Percentiles rank a stretch among this genome's conserved stretches.
Evolutionary conservation across 2,113 vertebrate species (phyloP).

Genomic region (Anarrhichthys ocellatus): DNA sequence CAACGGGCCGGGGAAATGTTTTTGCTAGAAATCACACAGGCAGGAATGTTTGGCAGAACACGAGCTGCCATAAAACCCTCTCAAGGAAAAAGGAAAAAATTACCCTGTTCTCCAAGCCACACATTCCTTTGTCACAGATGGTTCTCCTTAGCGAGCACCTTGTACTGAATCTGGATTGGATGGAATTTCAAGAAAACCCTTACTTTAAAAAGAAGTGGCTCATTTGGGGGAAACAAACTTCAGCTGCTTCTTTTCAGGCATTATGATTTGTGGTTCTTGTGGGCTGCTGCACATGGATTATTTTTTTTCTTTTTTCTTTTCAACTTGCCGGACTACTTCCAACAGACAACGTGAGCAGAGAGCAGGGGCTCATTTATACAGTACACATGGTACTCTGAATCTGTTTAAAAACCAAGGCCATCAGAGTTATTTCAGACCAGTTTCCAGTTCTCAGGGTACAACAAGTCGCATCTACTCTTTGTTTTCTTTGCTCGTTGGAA

Average conservation of each 20-base stretch:
- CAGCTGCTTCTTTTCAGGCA: conserved; percentile 60
- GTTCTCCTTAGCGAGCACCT: conserved; percentile 66
- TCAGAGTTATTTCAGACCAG: neutral
- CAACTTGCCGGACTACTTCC: conserved; percentile 14
- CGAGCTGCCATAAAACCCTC: conserved; percentile 54
- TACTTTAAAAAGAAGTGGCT: conserved; percentile 54
- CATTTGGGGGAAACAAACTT: conserved; percentile 61
- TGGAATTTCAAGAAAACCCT: conserved; percentile 54
- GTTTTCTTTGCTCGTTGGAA: conserved; percentile 6
- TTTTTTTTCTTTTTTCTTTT: conserved; percentile 12
- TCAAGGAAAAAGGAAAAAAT: conserved; percentile 62
- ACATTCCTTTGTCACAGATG: conserved; percentile 75
- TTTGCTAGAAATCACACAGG: conserved; percentile 50
- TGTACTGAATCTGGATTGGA: conserved; percentile 49
- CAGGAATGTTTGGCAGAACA: conserved; percentile 66
- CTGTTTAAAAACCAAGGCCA: conserved; percentile 3
- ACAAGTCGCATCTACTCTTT: conserved; percentile 8
- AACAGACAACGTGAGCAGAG: conserved; percentile 2
- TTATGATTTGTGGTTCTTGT: conserved; percentile 56
- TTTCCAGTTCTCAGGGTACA: neutral
- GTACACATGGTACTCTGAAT: neutral
- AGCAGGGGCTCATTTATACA: neutral
- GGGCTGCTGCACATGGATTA: conserved; percentile 49
- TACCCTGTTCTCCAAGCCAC: conserved; percentile 51
- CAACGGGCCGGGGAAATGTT: conserved; percentile 41